Conservation (phyloP, 2,888 invertebrate species). For the Drosophila picticornis region DNA sequence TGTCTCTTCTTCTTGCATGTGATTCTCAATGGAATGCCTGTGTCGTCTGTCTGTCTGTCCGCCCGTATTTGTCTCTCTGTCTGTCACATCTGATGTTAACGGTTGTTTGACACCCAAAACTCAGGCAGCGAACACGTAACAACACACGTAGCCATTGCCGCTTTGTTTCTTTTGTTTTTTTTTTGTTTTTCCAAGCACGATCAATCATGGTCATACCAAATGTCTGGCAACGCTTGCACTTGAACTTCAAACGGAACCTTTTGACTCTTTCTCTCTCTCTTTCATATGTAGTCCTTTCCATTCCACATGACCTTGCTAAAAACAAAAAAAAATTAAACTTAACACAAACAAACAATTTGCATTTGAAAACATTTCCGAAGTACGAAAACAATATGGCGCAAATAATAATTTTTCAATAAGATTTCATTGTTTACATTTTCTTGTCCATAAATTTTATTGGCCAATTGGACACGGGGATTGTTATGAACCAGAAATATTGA, state of each 20-base stretch:
- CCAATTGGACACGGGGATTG: not conserved
- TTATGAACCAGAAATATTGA: constrained; percentile 3
- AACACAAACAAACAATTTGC: constrained; percentile 9
- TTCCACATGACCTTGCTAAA: constrained; percentile 5
- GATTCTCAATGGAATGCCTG: constrained; percentile 63
- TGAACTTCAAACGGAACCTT: constrained; percentile 40
- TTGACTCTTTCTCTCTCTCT: constrained; percentile 5
- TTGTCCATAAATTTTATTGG: constrained; percentile 21
- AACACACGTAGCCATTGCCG: constrained; percentile 40
- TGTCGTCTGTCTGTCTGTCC: constrained; percentile 8
- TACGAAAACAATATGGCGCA: constrained; percentile 5
- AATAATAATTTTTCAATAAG: constrained; percentile 22
- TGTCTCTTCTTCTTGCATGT: constrained; percentile 28
- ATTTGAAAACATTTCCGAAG: constrained; percentile 49
- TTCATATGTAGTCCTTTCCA: not conserved
- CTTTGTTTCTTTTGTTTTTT: not conserved
- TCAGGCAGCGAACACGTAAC: constrained; percentile 37
- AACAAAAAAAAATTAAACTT: not conserved
- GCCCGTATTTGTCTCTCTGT: not conserved
- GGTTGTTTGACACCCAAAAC: constrained; percentile 27
- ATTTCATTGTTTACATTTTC: constrained; percentile 33
- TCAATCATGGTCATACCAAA: constrained; percentile 23
- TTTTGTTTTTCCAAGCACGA: constrained; percentile 12
- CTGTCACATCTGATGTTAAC: constrained; percentile 27
- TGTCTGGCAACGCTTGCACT: constrained; percentile 38